Evolutionary conservation across 2,888 invertebrate species (phyloP).

Genomic region (Hydrotaea cyrtoneurina): DNA sequence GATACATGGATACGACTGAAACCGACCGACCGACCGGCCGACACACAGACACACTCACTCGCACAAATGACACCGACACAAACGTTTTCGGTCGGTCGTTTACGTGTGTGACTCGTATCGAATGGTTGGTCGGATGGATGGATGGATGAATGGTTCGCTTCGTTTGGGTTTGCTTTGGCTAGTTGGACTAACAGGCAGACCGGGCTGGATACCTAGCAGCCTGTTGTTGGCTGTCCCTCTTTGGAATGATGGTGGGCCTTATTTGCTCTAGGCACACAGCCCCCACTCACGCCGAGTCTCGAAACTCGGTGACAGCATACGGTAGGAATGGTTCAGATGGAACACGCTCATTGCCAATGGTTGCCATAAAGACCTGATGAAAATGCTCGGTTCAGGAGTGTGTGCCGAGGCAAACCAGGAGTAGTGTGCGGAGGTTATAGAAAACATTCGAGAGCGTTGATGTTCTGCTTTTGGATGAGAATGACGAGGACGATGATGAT

Average conservation of each 20-base stretch:
- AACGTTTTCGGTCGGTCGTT: constrained; percentile 47
- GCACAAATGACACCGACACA: constrained; percentile 34
- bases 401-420: neutral
- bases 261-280: neutral
- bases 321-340: neutral
- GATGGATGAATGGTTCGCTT: constrained; percentile 57
- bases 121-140: constrained; percentile 45
- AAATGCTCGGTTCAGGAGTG: neutral
- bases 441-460: neutral
- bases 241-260: constrained; percentile 14
- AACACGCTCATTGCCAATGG: constrained; percentile 14
- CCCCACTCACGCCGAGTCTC: neutral
- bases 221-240: neutral
- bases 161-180: constrained; percentile 33
- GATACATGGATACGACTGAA: constrained; percentile 25
- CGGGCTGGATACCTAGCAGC: neutral
- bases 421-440: neutral
- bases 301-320: neutral
- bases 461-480: neutral
- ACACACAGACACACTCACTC: constrained; percentile 8
- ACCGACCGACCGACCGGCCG: neutral
- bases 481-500: neutral
- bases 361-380: constrained; percentile 14
- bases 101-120: constrained; percentile 50
- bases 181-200: neutral